Evolutionary conservation across 2,888 invertebrate species (phyloP), one percentile per base, ranked within the genome.

Genomic region (Entomobrya proxima): DNA sequence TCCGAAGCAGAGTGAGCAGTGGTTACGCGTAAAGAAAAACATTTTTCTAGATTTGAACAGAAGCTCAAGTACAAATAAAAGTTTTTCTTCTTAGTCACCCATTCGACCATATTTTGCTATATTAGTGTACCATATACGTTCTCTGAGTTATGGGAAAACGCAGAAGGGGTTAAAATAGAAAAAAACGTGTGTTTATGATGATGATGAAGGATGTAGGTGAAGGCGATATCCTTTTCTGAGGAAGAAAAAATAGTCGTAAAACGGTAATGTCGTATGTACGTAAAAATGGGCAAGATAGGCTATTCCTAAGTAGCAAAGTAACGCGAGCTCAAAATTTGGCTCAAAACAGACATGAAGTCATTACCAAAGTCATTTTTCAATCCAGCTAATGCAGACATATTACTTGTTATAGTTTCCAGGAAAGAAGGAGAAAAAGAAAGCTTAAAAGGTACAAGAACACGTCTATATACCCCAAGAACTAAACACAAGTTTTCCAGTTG

Each of bases 361-460:
- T 89, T 89, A 89, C 87, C 61, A 85, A 87, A 86, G 83, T 85
- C 88, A 89, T 89, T 89, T 89, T 89, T 89, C 89, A 89, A 88
- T 88, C 86, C 84, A n/a, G 72, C 77, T 77, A 81, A 82, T 82
- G 74, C 61, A 82, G 82, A 82, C 82, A 82, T 75, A 82, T 75
- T 74, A 81, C 67, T 50, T 50, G 50, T 35, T 64, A 27, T 2
- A 55, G 27, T 55, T 13, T 2, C 27, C 27, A 27, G 7, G 1
- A 27, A 27, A 27, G 6, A 24, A 40, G 24, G 4, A 1, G 44
- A 21, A 27, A 44, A 44, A 52, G 35, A n/a, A n/a, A n/a, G 58
- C 13, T 5, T 35, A 69, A 79, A 79, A 78, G 11, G 61, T 64
- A n/a, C n/a, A n/a, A n/a, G n/a, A n/a, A n/a, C n/a, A n/a, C 7